Evolutionary conservation across 2,888 invertebrate species (phyloP), one percentile per base, ranked within the genome.

Genomic region (Branchellion lobata): DNA sequence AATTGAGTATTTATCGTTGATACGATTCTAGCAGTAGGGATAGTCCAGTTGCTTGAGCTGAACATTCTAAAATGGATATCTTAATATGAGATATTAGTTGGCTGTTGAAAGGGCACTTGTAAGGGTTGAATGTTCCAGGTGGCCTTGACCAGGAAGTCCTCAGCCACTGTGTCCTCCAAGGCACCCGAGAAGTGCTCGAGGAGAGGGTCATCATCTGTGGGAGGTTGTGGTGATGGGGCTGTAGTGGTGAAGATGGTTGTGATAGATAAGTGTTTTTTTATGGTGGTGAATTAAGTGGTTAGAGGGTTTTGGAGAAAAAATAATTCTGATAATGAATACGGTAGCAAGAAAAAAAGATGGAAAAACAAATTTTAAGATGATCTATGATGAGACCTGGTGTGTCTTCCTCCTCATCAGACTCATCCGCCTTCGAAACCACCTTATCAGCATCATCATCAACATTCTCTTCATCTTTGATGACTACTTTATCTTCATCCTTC

Each of bases 381-480:
- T n/a, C n/a, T n/a, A n/a, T n/a, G n/a, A n/a, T n/a, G n/a, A n/a
- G n/a, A n/a, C 40, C 40, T 40, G 14, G 5, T 14, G 14, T 8
- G 40, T 40, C 40, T 8, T 57, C 61, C 5, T 57, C 61, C 5
- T 57, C 61, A 57, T n/a, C n/a, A 18, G n/a, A 24, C 3, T 8
- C 24, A 57, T 57, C 3, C 61, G 5, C 24, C 61, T n/a, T n/a
- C n/a, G n/a, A n/a, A n/a, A 57, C 61, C 5, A n/a, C 61, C 5
- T 57, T n/a, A 18, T 57, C 61, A 18, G 5, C 61, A 57, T 57
- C 61, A 57, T 57, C 61, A 57, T 57, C 61, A 57, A 14, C 61
- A 8, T 57, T 24, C 21, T 57, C 47, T 14, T 47, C 47, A 47
- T 47, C 47, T 14, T 47, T n/a, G n/a, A n/a, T n/a, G n/a, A n/a